Base-by-base conservation (phyloP, 64 coral and sea anemone species). In the Acropora yongei region DNA sequence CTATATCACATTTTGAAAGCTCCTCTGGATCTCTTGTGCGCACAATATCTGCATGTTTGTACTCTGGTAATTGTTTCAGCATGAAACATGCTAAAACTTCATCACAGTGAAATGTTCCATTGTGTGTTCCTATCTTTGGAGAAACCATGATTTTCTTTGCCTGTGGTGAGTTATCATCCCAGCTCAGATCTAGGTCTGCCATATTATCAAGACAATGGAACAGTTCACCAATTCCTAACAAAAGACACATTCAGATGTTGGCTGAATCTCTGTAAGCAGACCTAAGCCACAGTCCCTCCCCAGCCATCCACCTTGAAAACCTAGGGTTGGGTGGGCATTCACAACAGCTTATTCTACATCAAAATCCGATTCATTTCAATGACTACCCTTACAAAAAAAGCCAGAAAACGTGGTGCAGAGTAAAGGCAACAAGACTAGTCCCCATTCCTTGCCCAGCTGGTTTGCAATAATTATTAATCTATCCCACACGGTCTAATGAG, bases 21-120 rank as follows among this genome's bases (percentile, higher is more conserved):
- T 94, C 41, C 8, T 90, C 80, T 14, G 91, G 82, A 87, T 99
- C 92, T 30, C 97, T 89, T 9, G 94, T 96, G 72, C 97, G 81
- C 43, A 96, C 3, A 45, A 99, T 80, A 9, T 99, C 94, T 43
- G 97, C 92, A 87, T 96, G 86, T 74, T 72, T 91, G 75, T 94
- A 99, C 47, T 99, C 91, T 6, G 91, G 94, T 17, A 99, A 79
- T 60, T 88, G 49, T 55, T 83, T 91, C 20, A 99, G 85, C 91
- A 99, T 90, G 19, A 80, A 99, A 84, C 97, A 99, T 57, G 97
- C 97, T 48, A 99, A 41, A 3, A 89, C 97, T 84, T 99, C 97
- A 86, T 99, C 97, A 47, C 97, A 99, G 80, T 99, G 97, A 65
- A 99, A 99, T 11, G 94, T 99, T 11, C 97, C 97, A 92, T 99